A percentile compares a stretch with the other conserved stretches of the same genome.
Conservation (phyloP, 2,888 invertebrate species). For the Temnothorax rugatulus region DNA sequence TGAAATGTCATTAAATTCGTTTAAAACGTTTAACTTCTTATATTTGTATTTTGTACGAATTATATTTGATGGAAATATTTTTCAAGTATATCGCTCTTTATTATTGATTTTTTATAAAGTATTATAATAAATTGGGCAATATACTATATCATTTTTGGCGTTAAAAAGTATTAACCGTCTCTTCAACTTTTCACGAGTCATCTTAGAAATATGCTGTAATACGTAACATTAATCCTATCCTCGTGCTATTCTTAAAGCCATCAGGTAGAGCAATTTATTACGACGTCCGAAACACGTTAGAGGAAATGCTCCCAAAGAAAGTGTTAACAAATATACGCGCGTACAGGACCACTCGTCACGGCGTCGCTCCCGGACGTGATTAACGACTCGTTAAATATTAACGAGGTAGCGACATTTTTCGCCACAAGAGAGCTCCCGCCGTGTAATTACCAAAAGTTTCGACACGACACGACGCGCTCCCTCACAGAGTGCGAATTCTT, state of each 20-base stretch:
- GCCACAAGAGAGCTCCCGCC: conserved; percentile 38
- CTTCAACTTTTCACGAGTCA: background rate
- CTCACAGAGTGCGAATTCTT: conserved; percentile 30
- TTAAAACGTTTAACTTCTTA: conserved; percentile 17
- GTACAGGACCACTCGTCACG: conserved; percentile 50
- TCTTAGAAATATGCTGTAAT: background rate
- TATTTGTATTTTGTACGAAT: background rate
- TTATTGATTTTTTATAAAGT: background rate
- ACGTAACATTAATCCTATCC: conserved; percentile 25
- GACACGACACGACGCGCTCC: conserved; percentile 20
- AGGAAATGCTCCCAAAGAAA: conserved; percentile 39
- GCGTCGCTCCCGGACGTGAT: conserved; percentile 45
- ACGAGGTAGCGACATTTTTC: conserved; percentile 56
- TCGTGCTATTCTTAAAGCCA: conserved; percentile 15
- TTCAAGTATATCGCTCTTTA: background rate
- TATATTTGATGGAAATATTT: background rate
- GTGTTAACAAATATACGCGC: conserved; percentile 50
- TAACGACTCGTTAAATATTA: conserved; percentile 59
- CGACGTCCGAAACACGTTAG: conserved; percentile 37
- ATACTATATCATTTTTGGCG: background rate
- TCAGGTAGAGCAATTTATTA: conserved; percentile 38
- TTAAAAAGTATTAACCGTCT: conserved; percentile 8
- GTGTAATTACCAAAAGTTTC: conserved; percentile 58
- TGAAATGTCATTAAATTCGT: background rate
- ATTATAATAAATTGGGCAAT: background rate